These are phyloP conservation scores for Syngnathus typhle DNA, from an alignment of 2,113 vertebrate species.

Conservation along the genomic window DNA sequence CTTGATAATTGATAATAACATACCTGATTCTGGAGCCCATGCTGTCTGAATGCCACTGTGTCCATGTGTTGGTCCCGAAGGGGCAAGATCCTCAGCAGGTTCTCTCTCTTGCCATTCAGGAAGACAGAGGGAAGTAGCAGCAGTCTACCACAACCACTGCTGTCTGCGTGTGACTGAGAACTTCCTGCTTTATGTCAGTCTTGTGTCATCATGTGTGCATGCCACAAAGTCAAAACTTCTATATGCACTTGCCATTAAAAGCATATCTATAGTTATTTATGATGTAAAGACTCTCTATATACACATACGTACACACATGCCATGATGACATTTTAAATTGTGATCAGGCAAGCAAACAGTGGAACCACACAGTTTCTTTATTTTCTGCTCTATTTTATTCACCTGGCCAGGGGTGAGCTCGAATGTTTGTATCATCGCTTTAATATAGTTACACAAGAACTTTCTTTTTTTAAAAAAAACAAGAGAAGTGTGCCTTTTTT, in stretches of 20 bases:
- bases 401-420: too few relatives aligned
- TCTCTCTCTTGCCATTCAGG: conserved; percentile 1
- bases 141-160: conserved; percentile 38
- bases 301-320: neutral
- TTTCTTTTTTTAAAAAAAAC: too few relatives aligned
- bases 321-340: too few relatives aligned
- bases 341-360: too few relatives aligned
- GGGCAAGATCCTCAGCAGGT: conserved; percentile 18
- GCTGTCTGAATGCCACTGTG: conserved; percentile 31
- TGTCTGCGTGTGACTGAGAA: conserved; percentile 42
- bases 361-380: too few relatives aligned
- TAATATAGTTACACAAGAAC: too few relatives aligned
- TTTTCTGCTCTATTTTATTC: too few relatives aligned
- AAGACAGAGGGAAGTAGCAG: conserved; percentile 17
- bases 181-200: conserved; percentile 68
- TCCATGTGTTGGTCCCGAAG: conserved; percentile 57
- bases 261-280: neutral
- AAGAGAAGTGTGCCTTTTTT: too few relatives aligned
- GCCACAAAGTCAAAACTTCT: conserved; percentile 18
- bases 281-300: neutral
- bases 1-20: conserved; percentile 38
- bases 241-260: neutral
- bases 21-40: conserved; percentile 77
- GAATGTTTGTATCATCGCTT: too few relatives aligned
- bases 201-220: conserved; percentile 26